A percentile compares a stretch with the other conserved stretches of the same genome.
These are phyloP conservation scores for Liopterus haemorrhoidalis DNA, from an alignment of 2,888 invertebrate genomes.

Conservation along the genomic window DNA sequence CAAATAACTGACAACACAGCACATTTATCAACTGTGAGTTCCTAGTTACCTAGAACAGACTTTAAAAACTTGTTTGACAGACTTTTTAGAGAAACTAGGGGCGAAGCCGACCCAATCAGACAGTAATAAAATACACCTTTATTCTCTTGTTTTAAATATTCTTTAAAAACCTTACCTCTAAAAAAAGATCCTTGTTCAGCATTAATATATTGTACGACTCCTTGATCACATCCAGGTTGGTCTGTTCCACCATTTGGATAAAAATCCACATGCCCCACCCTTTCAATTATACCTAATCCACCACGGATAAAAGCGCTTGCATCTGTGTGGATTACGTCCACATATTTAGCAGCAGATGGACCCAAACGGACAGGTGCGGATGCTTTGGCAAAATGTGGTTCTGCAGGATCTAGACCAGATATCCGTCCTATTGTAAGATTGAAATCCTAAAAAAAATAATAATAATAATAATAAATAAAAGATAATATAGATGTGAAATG, in stretches of 20 bases:
- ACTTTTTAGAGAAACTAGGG: no score
- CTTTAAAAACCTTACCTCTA: conserved; percentile 48
- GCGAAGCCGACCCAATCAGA: no score
- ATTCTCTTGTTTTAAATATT: no score
- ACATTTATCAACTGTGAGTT: no score
- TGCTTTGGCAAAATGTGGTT: conserved; percentile 81
- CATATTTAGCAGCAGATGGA: conserved; percentile 78
- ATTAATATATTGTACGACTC: conserved; percentile 59
- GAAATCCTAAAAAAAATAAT: conserved; percentile 48
- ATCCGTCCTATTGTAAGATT: conserved; percentile 70
- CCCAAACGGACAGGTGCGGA: conserved; percentile 77
- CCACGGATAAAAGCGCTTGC: conserved; percentile 69
- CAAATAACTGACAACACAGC: no score
- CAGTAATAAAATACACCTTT: no score
- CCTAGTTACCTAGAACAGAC: no score
- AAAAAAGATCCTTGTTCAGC: conserved; percentile 59
- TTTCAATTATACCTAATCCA: conserved; percentile 73
- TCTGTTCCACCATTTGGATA: conserved; percentile 83
- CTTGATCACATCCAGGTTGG: conserved; percentile 62
- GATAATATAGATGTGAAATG: no score
- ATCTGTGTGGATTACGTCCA: conserved; percentile 87
- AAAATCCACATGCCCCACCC: conserved; percentile 85
- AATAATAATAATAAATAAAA: no score
- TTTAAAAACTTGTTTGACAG: no score
- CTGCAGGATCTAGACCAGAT: conserved; percentile 86